Percentiles rank a stretch among this genome's conserved stretches.
These are phyloP conservation scores for Phragmatobia fuliginosa DNA, from an alignment of 2,888 invertebrate species.

Conservation along the genomic window DNA sequence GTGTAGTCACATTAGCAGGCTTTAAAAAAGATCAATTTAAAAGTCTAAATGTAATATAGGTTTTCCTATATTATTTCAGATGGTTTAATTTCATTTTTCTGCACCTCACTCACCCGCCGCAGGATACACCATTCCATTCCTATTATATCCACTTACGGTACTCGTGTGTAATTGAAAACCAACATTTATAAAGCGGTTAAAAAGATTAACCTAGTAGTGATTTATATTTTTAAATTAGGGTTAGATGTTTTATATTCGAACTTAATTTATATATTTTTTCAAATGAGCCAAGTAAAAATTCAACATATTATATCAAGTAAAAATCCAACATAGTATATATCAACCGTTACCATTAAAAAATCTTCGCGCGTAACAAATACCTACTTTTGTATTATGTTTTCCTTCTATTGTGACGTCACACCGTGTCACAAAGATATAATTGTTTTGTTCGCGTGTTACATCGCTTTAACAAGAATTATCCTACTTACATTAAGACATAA, in stretches of 20 bases:
- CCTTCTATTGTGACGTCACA: slow-evolving; percentile 66
- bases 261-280: too few relatives aligned
- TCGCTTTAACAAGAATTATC: slow-evolving; percentile 47
- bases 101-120: background rate
- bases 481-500: slow-evolving; percentile 26
- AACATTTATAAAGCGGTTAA: background rate
- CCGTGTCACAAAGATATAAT: slow-evolving; percentile 53
- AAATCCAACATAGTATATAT: background rate
- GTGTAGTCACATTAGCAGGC: too few relatives aligned
- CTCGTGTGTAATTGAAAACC: background rate
- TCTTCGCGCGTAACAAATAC: slow-evolving; percentile 48
- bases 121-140: too few relatives aligned
- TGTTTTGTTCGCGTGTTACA: slow-evolving; percentile 57
- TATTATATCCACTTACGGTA: background rate
- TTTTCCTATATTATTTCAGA: background rate
- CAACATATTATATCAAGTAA: too few relatives aligned
- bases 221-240: background rate
- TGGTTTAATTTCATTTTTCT: background rate
- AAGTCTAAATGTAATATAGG: background rate
- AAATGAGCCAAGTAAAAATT: too few relatives aligned
- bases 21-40: too few relatives aligned
- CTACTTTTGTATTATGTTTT: slow-evolving; percentile 45
- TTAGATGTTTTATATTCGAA: too few relatives aligned
- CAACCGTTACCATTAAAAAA: slow-evolving; percentile 24
- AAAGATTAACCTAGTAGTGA: background rate